Evolutionary conservation across 1,140 invertebrate genomes (phyloP).

Genomic region (Drosophila orosa): DNA sequence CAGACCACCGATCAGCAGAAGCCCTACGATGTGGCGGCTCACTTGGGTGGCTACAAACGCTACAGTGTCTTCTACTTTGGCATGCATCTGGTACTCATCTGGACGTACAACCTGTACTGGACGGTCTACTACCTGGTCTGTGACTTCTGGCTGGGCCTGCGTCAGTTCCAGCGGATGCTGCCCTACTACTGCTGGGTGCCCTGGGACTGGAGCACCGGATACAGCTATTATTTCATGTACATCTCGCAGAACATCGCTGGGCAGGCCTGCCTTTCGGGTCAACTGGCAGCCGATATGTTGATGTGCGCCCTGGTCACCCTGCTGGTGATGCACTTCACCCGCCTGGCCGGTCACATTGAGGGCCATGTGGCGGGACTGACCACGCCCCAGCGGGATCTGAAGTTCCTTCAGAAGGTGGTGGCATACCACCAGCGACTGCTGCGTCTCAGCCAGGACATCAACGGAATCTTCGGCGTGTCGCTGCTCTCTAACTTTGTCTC

Average conservation of each 20-base stretch:
- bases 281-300: conserved; percentile 69
- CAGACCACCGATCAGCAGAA: conserved; percentile 9
- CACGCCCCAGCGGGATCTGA: conserved; percentile 42
- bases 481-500: conserved; percentile 67
- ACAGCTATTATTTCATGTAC: conserved; percentile 65
- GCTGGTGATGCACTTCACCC: conserved; percentile 71
- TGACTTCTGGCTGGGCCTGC: conserved; percentile 58
- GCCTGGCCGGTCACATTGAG: conserved; percentile 41
- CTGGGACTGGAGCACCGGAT: conserved; percentile 68
- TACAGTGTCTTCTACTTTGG: conserved; percentile 60
- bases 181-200: conserved; percentile 75
- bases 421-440: conserved; percentile 66
- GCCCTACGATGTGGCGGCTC: conserved; percentile 22
- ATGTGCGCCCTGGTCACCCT: conserved; percentile 67
- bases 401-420: conserved; percentile 47
- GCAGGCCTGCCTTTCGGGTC: conserved; percentile 61
- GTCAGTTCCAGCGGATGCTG: conserved; percentile 49
- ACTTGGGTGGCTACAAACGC: conserved; percentile 38
- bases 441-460: conserved; percentile 48
- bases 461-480: conserved; percentile 68
- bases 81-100: conserved; percentile 63
- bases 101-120: conserved; percentile 76
- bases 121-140: conserved; percentile 62
- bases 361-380: conserved; percentile 27
- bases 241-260: conserved; percentile 59